Base-by-base conservation (phyloP, 2,888 invertebrate genomes). In the Isotomurus palustris region DNA sequence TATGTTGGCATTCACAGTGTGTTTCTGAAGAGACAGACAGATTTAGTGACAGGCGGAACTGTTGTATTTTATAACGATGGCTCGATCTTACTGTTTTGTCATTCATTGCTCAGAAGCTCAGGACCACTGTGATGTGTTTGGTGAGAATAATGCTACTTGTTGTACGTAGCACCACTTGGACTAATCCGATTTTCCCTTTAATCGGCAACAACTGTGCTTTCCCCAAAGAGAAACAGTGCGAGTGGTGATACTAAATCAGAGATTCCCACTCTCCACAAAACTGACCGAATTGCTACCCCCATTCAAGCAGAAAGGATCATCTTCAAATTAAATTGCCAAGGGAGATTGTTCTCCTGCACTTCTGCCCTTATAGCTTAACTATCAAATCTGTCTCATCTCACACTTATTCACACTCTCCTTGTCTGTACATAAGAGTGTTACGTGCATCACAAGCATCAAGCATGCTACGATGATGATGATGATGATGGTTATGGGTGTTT, bases 171-270 rank as follows among this genome's bases (percentile, higher is more conserved):
- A 10, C 14, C 8, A 32, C 8, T 47, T 50, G 6, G 25, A 40
- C 52, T 65, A 65, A 65, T 65, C 66, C 56, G 66, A 66, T 66
- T 66, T 62, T 35, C 45, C 22, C 61, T 58, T 58, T 66, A 66
- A 66, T 66, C 66, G 63, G 49, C 58, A 66, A 60, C 66, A 66
- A 66, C 66, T 66, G 66, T 61, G 61, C 63, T 66, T 66, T 63
- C 63, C 59, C 63, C 55, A 51, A 54, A 36, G 49, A 60, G 58
- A 56, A 63, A 56, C 52, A 49, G 56, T 17, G 12, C 8, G n/a
- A 29, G 41, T 49, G 27, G 40, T 17, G 47, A 28, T 60, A 49
- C 53, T 53, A 51, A 64, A 62, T 62, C 62, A 62, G 56, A 55
- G 51, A 56, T 57, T 64, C 61, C 61, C 61, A 56, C 57, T 62